Base-by-base conservation (phyloP, 2,113 vertebrate genomes). In the Scortum barcoo region DNA sequence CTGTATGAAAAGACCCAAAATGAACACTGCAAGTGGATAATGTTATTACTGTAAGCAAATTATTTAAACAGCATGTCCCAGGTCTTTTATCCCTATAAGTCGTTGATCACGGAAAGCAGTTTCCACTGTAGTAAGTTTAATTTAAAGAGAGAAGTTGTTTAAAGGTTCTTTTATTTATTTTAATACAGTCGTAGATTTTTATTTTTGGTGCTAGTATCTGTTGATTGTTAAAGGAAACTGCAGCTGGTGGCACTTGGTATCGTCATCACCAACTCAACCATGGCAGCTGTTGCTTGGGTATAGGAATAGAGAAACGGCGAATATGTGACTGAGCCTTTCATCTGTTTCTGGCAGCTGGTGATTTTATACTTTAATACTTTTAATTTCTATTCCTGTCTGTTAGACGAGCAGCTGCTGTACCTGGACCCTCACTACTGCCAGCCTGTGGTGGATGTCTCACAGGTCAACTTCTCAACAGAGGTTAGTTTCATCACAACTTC, bases 371-470 rank as follows among this genome's bases (percentile, higher is more conserved):
- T 44, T 19, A 11, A 44, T 66, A 4, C 38, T 57, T 77, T 77
- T 44, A 60, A 48, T 70, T 65, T 16, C 44, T 7, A 6, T 71
- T 60, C 50, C 66, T 89, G 30, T 81, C 8, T 86, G 30, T 20
- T 89, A 99, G 97, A 98, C 54, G 97, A 98, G 75, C 96, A 96
- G 88, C 93, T 98, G 68, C 93, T 98, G 33, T 98, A 97, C 93
- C 93, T 99, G 92, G 97, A 99, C 81, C 97, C 97, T 48, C 97
- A 99, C 92, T 97, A 97, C 94, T 97, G 97, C 93, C 97, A 98
- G 94, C 90, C 95, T 5, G 93, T 95, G 19, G 95, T 97, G 57
- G 96, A 98, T 24, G 93, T 96, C 83, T 93, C 95, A 48, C 95
- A 95, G 88, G 88, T 81, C 22, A 85, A 95, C 88, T 97, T 97